phyloP scores from a whole-genome alignment of 1,140 invertebrate genomes.

The Oncopeltus fasciatus region DNA sequence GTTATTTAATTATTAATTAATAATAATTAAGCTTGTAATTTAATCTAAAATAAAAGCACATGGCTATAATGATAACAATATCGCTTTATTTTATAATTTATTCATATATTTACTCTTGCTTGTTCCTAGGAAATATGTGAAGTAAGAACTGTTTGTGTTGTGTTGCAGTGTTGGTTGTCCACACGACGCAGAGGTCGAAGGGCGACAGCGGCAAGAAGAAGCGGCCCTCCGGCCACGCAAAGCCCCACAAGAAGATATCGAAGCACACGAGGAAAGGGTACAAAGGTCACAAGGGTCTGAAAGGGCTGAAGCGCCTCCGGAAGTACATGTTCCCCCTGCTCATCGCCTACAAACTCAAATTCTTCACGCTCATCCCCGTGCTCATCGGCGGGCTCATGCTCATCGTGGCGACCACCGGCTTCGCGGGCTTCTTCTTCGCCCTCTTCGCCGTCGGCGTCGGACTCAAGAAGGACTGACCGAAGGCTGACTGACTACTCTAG shows the following conservation, averaged over 20 bases:
- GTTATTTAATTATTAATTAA: no score
- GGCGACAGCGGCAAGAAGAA: slow-evolving; percentile 3
- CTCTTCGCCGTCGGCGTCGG: slow-evolving; percentile 51
- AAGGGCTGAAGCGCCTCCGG: slow-evolving; percentile 45
- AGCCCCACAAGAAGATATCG: background rate
- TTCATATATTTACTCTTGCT: no score
- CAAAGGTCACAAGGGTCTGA: slow-evolving; percentile 3
- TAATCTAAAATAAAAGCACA: no score
- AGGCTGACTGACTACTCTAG: no score
- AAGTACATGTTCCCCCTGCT: slow-evolving; percentile 55
- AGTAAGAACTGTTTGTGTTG: no score
- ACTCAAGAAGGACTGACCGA: slow-evolving; percentile 29
- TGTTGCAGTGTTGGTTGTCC: background rate
- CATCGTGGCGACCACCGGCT: slow-evolving; percentile 53
- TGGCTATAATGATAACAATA: no score
- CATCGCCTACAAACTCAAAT: slow-evolving; percentile 67
- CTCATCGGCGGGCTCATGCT: slow-evolving; percentile 56
- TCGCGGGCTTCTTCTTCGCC: slow-evolving; percentile 73
- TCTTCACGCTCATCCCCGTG: slow-evolving; percentile 58
- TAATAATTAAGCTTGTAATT: no score
- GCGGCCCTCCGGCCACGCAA: background rate
- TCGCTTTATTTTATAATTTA: no score
- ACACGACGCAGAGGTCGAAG: slow-evolving; percentile 11
- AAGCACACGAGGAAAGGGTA: background rate
- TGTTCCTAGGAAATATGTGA: no score